Evolutionary conservation across 1,140 invertebrate species (phyloP).

Genomic region (Thalassaphorura encarpata): DNA sequence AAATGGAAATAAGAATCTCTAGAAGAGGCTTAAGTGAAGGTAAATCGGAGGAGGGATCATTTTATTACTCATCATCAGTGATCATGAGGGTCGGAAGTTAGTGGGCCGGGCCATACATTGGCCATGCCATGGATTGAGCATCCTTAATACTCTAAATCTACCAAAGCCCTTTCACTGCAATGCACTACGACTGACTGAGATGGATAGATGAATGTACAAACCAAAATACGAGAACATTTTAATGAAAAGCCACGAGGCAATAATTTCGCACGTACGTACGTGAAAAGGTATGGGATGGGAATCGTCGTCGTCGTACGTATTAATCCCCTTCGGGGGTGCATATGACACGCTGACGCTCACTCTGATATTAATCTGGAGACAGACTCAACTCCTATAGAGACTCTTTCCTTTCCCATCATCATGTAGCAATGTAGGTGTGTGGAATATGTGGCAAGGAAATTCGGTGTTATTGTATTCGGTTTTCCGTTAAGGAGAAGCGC

Average conservation of each 20-base stretch:
- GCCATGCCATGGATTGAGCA: too few relatives aligned
- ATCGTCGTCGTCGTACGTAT: too few relatives aligned
- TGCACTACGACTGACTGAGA: too few relatives aligned
- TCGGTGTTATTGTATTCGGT: too few relatives aligned
- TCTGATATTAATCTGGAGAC: constrained; percentile 25
- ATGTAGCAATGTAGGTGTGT: too few relatives aligned
- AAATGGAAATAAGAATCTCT: neutral
- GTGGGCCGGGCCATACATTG: neutral
- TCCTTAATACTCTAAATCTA: too few relatives aligned
- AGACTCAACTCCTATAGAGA: too few relatives aligned
- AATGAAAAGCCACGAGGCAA: constrained; percentile 32
- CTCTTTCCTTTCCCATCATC: too few relatives aligned
- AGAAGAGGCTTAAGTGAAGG: constrained; percentile 17
- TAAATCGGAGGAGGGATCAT: constrained; percentile 20
- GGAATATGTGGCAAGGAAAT: too few relatives aligned
- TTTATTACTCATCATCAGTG: constrained; percentile 29
- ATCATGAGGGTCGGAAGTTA: constrained; percentile 3
- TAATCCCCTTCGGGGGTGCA: constrained; percentile 27
- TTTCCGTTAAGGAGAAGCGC: too few relatives aligned
- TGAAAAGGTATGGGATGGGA: constrained; percentile 28
- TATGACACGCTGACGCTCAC: constrained; percentile 26
- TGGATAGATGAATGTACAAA: constrained; percentile 2
- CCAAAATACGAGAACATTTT: constrained; percentile 16
- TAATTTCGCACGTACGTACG: constrained; percentile 28
- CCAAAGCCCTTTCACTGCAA: too few relatives aligned